A percentile compares a stretch with the other conserved stretches of the same genome.
phyloP scores from a whole-genome alignment of 2,888 invertebrate genomes.

The Luperina nickerlii region DNA sequence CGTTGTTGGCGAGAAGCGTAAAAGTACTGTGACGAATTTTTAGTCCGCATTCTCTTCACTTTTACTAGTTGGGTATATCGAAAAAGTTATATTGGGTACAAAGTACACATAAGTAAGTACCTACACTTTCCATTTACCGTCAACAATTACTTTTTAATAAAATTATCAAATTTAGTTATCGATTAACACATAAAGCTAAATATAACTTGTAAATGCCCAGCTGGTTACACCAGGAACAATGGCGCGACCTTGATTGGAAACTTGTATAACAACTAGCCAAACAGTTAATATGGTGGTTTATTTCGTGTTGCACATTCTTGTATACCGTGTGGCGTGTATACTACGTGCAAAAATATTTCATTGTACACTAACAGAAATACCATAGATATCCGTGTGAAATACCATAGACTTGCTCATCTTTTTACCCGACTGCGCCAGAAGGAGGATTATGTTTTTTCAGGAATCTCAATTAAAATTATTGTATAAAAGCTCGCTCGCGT shows the following conservation, averaged over 20 bases:
- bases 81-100: not conserved
- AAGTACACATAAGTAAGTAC: not conserved
- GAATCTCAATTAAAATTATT: not conserved
- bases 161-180: conserved; percentile 24
- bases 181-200: conserved; percentile 45
- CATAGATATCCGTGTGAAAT: not conserved
- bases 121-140: conserved; percentile 2
- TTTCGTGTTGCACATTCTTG: conserved; percentile 60
- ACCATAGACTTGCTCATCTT: conserved; percentile 11
- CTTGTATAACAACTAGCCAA: conserved; percentile 64
- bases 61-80: too few relatives aligned
- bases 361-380: conserved; percentile 19
- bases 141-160: conserved; percentile 2
- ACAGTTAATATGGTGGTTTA: conserved; percentile 57
- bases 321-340: conserved; percentile 17
- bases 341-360: conserved; percentile 44
- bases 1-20: conserved; percentile 4
- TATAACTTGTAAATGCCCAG: conserved; percentile 38
- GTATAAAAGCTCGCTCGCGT: not conserved
- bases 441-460: not conserved
- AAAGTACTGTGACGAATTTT: conserved; percentile 31
- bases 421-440: not conserved
- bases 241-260: conserved; percentile 65
- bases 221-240: conserved; percentile 60
- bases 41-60: conserved; percentile 6